Evolutionary conservation across 2,888 invertebrate genomes (phyloP).

Genomic region (Craniophora ligustri): DNA sequence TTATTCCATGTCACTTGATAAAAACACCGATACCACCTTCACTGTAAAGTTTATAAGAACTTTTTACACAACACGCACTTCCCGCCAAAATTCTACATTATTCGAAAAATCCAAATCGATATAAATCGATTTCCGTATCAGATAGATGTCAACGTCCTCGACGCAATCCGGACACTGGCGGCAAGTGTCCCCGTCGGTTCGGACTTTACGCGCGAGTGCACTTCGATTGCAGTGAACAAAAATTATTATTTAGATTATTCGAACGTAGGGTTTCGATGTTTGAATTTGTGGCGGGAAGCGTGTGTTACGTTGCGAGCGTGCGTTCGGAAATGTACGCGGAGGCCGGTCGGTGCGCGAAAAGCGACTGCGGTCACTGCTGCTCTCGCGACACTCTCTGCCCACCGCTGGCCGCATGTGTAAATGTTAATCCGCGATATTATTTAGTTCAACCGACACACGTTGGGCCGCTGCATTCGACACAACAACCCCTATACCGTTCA

Average conservation of each 20-base stretch:
- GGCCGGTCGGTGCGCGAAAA: constrained; percentile 80
- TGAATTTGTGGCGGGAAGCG: constrained; percentile 83
- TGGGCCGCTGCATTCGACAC: constrained; percentile 58
- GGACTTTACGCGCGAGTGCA: constrained; percentile 79
- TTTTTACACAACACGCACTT: constrained; percentile 72
- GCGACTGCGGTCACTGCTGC: constrained; percentile 81
- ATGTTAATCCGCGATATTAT: constrained; percentile 79
- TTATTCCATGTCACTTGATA: constrained; percentile 79
- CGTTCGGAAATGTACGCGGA: constrained; percentile 77
- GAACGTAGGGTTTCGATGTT: constrained; percentile 70
- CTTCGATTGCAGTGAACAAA: constrained; percentile 75
- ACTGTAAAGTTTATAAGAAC: constrained; percentile 69
- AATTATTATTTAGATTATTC: constrained; percentile 67
- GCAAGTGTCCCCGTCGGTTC: constrained; percentile 74
- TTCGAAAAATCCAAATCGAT: constrained; percentile 71
- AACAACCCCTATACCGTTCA: constrained; percentile 45
- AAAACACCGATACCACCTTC: constrained; percentile 81
- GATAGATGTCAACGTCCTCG: constrained; percentile 82
- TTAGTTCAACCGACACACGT: constrained; percentile 63
- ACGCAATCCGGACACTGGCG: constrained; percentile 81
- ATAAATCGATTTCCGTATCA: constrained; percentile 68
- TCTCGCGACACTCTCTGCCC: constrained; percentile 76
- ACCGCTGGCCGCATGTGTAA: constrained; percentile 77
- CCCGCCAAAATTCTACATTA: constrained; percentile 77
- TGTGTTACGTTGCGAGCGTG: constrained; percentile 82